These are phyloP conservation scores for Zosterops japonicus DNA, from an alignment of 2,113 vertebrate genomes.

Conservation along the genomic window DNA sequence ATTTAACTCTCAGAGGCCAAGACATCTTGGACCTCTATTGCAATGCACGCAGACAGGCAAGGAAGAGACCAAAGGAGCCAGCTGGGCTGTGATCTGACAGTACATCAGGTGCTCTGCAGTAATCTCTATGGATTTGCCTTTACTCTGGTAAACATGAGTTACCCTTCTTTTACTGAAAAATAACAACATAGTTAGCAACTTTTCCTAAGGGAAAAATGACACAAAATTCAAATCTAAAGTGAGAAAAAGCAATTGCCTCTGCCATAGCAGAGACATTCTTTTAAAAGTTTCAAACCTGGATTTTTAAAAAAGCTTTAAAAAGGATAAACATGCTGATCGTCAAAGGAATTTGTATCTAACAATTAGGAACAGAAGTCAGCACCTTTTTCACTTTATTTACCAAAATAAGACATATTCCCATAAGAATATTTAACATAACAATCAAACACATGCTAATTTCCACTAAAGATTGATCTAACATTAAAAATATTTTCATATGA, in stretches of 20 bases:
- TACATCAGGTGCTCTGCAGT: neutral
- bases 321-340: neutral
- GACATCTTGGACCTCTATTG: fast-evolving
- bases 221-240: neutral
- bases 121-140: neutral
- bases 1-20: neutral
- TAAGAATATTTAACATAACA: neutral
- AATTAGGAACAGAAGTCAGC: neutral
- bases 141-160: neutral
- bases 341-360: neutral
- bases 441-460: neutral
- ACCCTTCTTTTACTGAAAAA: neutral
- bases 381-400: neutral
- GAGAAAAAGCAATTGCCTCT: neutral
- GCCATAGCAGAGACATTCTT: too few relatives aligned
- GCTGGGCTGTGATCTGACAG: neutral
- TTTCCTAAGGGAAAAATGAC: neutral
- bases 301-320: neutral
- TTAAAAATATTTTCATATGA: neutral
- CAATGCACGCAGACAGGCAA: neutral
- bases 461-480: neutral
- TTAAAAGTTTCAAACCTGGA: neutral
- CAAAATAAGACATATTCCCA: neutral
- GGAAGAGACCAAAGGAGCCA: neutral
- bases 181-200: neutral